phyloP scores from a whole-genome alignment of 1,140 invertebrate genomes.

The Zelostemma sp. region DNA sequence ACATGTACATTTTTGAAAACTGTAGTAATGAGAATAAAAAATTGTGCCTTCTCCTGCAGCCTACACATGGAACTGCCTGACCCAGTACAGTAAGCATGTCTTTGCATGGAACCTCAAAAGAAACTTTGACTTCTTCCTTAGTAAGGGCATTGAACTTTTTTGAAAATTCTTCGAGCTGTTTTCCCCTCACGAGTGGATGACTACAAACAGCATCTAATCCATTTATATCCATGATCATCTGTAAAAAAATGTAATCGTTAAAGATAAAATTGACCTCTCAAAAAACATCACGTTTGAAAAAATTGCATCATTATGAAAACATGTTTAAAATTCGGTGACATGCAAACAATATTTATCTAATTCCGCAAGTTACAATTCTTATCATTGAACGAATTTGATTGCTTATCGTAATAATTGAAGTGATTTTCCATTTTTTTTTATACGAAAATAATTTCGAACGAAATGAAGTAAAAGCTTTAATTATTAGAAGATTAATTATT shows the following conservation, averaged over 20 bases:
- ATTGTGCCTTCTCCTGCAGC: constrained; percentile 86
- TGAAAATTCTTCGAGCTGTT: constrained; percentile 86
- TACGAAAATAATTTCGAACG: too few relatives aligned
- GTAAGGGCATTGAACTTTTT: constrained; percentile 84
- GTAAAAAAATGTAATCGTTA: constrained; percentile 46
- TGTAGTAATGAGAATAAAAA: constrained; percentile 1
- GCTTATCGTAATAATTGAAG: too few relatives aligned
- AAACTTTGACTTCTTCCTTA: constrained; percentile 81
- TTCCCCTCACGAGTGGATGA: constrained; percentile 80
- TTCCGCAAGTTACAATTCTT: too few relatives aligned
- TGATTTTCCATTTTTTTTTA: too few relatives aligned
- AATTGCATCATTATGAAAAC: too few relatives aligned
- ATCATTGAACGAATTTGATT: too few relatives aligned
- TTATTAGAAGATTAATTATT: too few relatives aligned
- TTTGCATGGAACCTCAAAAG: constrained; percentile 85
- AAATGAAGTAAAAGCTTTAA: too few relatives aligned
- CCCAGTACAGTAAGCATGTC: constrained; percentile 86
- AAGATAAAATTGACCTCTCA: too few relatives aligned
- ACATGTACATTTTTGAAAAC: neutral
- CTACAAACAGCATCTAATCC: constrained; percentile 84
- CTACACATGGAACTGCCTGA: constrained; percentile 92
- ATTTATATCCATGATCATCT: constrained; percentile 94
- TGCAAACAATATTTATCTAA: too few relatives aligned
- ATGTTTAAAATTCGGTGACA: too few relatives aligned
- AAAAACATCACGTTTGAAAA: too few relatives aligned